Evolutionary conservation across 2,797 vertebrate species (phyloP).

Genomic region (Scolopax rusticola): DNA sequence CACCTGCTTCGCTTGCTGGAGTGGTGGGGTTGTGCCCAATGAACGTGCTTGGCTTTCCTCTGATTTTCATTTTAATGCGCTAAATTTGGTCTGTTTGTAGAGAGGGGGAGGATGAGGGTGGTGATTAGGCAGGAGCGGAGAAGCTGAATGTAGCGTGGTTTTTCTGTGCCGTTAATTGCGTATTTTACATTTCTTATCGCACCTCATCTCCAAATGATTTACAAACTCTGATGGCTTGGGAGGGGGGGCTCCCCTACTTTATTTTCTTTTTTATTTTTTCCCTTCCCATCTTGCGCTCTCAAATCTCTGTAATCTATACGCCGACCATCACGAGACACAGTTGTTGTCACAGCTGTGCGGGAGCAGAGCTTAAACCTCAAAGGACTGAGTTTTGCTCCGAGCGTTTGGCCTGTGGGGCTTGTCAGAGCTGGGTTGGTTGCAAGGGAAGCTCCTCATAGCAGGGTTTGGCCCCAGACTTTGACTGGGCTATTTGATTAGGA

Average conservation of each 20-base stretch:
- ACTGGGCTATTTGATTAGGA: background rate
- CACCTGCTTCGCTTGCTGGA: background rate
- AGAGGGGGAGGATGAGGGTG: background rate
- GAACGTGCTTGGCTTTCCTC: background rate
- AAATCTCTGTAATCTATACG: background rate
- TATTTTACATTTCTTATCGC: conserved; percentile 39
- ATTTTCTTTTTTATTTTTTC: background rate
- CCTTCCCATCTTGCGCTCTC: background rate
- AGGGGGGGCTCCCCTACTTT: background rate
- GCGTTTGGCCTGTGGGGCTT: background rate
- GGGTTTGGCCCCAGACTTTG: background rate
- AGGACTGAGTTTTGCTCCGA: background rate
- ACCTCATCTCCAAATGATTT: conserved; percentile 37
- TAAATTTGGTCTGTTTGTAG: conserved; percentile 36
- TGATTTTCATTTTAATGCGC: conserved; percentile 21
- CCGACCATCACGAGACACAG: background rate
- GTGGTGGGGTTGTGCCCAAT: background rate
- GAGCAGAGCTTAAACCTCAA: background rate
- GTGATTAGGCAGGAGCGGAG: conserved; percentile 23
- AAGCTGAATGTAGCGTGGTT: background rate
- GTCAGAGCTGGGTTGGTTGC: background rate
- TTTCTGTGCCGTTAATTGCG: conserved; percentile 36
- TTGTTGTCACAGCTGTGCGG: background rate
- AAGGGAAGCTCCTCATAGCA: background rate
- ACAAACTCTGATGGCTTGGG: conserved; percentile 28